These are phyloP conservation scores for Tolmerus cingulatus DNA, from an alignment of 2,888 invertebrate species.

Conservation along the genomic window DNA sequence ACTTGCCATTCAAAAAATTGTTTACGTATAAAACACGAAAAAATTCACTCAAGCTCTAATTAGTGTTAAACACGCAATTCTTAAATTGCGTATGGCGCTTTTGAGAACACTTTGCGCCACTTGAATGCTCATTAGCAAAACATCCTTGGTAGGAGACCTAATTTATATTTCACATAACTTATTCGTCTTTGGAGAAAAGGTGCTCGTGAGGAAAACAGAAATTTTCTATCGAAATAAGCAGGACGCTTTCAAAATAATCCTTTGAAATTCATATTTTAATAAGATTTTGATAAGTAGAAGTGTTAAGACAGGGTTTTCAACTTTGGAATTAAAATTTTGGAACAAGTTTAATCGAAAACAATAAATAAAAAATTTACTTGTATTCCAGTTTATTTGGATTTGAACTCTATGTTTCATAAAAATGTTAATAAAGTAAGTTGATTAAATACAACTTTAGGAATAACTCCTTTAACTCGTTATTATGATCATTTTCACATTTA, in stretches of 20 bases:
- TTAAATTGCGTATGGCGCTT: not conserved
- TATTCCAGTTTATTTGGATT: no score
- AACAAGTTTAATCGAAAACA: no score
- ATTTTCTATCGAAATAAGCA: not conserved
- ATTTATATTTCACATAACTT: not conserved
- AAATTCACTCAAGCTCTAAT: not conserved
- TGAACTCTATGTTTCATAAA: no score
- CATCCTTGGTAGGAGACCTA: not conserved
- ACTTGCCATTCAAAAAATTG: not conserved
- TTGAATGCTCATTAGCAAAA: not conserved
- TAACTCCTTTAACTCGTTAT: no score
- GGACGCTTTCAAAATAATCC: not conserved
- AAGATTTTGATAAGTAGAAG: not conserved
- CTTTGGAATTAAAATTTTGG: not conserved
- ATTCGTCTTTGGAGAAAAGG: not conserved
- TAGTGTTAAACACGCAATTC: not conserved
- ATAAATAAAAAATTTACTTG: no score
- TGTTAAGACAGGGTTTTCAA: not conserved
- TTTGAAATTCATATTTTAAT: not conserved
- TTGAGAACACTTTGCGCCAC: not conserved
- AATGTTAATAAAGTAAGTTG: no score
- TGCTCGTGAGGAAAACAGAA: not conserved
- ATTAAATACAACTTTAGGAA: not conserved
- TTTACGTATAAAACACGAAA: not conserved
- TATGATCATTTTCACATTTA: no score